These are phyloP conservation scores for Leuctra nigra DNA, from an alignment of 2,888 invertebrate genomes.

Conservation along the genomic window DNA sequence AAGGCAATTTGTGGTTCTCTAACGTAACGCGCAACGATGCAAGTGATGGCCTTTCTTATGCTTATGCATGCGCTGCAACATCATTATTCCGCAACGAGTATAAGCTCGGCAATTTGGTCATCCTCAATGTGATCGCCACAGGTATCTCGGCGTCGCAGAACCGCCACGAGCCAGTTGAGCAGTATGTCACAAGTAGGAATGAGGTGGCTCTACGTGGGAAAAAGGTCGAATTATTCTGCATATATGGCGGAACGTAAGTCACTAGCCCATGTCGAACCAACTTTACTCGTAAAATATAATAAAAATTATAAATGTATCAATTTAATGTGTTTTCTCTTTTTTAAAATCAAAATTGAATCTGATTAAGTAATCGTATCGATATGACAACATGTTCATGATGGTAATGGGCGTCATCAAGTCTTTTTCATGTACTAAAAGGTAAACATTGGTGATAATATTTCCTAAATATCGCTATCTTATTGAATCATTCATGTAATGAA, in stretches of 20 bases:
- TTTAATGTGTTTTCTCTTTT: no score
- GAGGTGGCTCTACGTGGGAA: constrained; percentile 80
- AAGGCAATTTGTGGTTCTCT: constrained; percentile 96
- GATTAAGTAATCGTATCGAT: no score
- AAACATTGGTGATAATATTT: no score
- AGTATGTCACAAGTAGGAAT: constrained; percentile 82
- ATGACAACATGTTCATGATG: no score
- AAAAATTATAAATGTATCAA: no score
- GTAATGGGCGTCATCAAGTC: no score
- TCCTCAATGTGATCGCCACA: constrained; percentile 68
- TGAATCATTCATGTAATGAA: no score
- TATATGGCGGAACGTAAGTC: constrained; percentile 92
- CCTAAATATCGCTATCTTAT: no score
- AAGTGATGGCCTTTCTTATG: constrained; percentile 73
- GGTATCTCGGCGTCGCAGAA: constrained; percentile 74
- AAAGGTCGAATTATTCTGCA: constrained; percentile 83
- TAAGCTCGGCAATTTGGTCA: constrained; percentile 78
- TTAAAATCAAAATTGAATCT: no score
- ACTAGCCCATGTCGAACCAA: no score
- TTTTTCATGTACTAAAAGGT: no score
- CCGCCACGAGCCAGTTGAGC: constrained; percentile 64
- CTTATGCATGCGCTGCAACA: constrained; percentile 92
- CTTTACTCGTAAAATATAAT: no score
- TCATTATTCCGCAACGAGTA: constrained; percentile 87
- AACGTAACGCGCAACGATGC: constrained; percentile 82